A percentile compares a stretch with the other conserved stretches of the same genome.
Evolutionary conservation across 2,113 vertebrate genomes (phyloP).

Genomic region (Neogale vison): DNA sequence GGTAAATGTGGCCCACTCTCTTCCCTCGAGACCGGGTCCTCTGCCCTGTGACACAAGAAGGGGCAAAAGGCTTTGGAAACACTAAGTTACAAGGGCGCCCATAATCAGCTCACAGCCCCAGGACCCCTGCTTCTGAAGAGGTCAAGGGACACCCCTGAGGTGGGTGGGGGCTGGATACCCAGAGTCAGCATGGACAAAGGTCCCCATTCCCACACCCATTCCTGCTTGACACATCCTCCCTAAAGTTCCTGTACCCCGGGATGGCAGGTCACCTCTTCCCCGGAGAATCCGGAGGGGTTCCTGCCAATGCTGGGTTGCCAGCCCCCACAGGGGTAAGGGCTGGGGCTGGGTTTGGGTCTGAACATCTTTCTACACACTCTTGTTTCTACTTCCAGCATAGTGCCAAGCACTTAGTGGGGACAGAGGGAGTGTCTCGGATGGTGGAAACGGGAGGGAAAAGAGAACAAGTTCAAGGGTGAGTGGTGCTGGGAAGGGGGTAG

Average conservation of each 20-base stretch:
- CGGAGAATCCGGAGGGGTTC: background rate
- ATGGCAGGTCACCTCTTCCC: background rate
- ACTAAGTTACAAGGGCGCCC: background rate
- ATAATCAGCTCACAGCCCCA: conserved; percentile 36
- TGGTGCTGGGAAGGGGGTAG: background rate
- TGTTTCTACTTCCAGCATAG: background rate
- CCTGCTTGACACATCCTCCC: background rate
- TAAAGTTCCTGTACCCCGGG: background rate
- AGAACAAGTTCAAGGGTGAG: conserved; percentile 40
- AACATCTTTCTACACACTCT: background rate
- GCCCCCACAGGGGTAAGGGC: background rate
- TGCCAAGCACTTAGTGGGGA: background rate
- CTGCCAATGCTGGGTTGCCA: background rate
- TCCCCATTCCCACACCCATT: conserved; percentile 44
- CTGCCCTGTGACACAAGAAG: conserved; percentile 19
- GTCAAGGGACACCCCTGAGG: conserved; percentile 21
- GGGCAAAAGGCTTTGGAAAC: conserved; percentile 33
- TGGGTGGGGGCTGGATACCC: conserved; percentile 3
- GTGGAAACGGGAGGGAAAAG: background rate
- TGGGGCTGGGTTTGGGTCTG: background rate
- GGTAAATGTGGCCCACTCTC: conserved; percentile 5
- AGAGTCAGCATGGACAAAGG: conserved; percentile 58
- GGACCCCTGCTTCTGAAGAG: conserved; percentile 59
- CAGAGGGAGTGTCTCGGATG: background rate
- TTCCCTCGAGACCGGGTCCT: conserved; percentile 4